Evolutionary conservation across 2,797 vertebrate species (phyloP).

Genomic region (Rallus crepitans): DNA sequence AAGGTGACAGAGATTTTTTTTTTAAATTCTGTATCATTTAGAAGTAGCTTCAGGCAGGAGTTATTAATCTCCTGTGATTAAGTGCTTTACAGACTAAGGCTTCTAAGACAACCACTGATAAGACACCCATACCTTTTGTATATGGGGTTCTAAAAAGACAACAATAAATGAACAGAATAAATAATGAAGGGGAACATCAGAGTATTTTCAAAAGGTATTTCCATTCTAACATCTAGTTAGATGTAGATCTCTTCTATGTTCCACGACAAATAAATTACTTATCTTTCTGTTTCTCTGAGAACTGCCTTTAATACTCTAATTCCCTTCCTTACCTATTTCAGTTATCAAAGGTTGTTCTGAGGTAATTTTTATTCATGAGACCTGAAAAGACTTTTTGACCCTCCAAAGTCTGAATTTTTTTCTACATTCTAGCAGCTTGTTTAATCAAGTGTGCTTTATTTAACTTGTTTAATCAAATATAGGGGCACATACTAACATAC

Average conservation of each 20-base stretch:
- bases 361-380: not conserved
- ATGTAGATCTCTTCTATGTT: not conserved
- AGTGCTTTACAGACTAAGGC: not conserved
- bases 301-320: not conserved
- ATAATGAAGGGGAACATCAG: not conserved
- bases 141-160: not conserved
- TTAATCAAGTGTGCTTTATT: not conserved
- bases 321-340: not conserved
- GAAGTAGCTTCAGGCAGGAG: not conserved
- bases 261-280: not conserved
- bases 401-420: not conserved
- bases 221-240: not conserved
- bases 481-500: not conserved
- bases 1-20: not conserved
- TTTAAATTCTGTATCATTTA: not conserved
- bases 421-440: not conserved
- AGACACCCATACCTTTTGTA: not conserved
- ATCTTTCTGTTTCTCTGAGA: not conserved
- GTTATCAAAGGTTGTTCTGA: not conserved
- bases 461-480: not conserved
- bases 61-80: not conserved
- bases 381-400: not conserved
- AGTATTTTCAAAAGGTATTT: not conserved
- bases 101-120: not conserved
- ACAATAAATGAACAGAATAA: not conserved